Conservation (phyloP, 2,888 invertebrate species). For the Boloria selene region DNA sequence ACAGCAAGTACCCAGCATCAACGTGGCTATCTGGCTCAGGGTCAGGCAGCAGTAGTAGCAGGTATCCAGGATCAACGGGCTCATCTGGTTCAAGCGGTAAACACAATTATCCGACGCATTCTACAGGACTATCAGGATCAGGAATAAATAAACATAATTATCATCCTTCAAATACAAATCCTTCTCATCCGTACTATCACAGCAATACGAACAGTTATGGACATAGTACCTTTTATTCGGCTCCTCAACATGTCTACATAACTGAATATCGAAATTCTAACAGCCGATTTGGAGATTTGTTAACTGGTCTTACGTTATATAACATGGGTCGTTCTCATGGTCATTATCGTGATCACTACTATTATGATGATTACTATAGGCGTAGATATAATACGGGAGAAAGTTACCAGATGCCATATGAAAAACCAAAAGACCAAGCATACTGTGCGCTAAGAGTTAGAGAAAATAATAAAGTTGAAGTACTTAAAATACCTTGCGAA, state of each 20-base stretch:
- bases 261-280: slow-evolving; percentile 66
- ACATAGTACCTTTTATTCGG: slow-evolving; percentile 32
- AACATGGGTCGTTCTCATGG: slow-evolving; percentile 69
- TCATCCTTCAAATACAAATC: slow-evolving; percentile 18
- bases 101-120: slow-evolving; percentile 2
- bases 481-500: slow-evolving; percentile 70
- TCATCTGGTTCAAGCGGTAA: slow-evolving; percentile 39
- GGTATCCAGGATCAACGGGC: slow-evolving; percentile 44
- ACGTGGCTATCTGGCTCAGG: slow-evolving; percentile 43
- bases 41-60: slow-evolving; percentile 31
- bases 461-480: slow-evolving; percentile 56
- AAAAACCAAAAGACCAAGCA: slow-evolving; percentile 54
- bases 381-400: slow-evolving; percentile 49
- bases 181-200: slow-evolving; percentile 19
- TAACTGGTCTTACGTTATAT: slow-evolving; percentile 70
- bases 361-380: slow-evolving; percentile 70
- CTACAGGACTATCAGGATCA: slow-evolving; percentile 1
- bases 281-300: slow-evolving; percentile 66
- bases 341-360: slow-evolving; percentile 63
- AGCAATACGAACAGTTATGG: slow-evolving; percentile 39
- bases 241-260: slow-evolving; percentile 69
- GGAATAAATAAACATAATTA: slow-evolving; percentile 5
- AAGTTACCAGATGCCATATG: slow-evolving; percentile 41
- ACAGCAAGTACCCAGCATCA: slow-evolving; percentile 28
- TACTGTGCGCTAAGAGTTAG: slow-evolving; percentile 62